Evolutionary conservation across 2,113 vertebrate genomes (phyloP), one percentile per base, ranked within the genome.

Genomic region (Nannobrachium achirus): DNA sequence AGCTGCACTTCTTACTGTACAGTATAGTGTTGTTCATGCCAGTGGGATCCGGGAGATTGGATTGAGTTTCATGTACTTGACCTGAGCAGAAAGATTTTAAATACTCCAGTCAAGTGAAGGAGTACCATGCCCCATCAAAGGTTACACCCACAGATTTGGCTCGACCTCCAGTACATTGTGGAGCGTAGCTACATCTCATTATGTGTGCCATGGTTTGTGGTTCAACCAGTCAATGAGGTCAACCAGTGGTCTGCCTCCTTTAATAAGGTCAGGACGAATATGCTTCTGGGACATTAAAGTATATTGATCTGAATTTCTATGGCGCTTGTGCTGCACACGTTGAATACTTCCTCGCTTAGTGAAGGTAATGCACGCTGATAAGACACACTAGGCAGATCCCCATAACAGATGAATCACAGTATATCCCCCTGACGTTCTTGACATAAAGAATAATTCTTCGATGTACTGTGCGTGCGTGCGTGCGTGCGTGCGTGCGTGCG

Each of bases 81-180:
- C 89, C 86, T 89, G 88, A 88, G 84, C 80, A 82, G 72, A 56
- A 82, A 86, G 82, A 79, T 76, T 86, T 85, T 85, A 76, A 80
- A 81, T 71, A 78, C 80, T 88, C 25, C 84, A 78, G 82, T 85
- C 73, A 69, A 75, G 61, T 66, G 84, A 64, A 60, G 83, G 80
- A 89, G 81, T 79, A 73, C 76, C 86, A 86, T 84, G 58, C 82
- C 81, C 79, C 70, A 63, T 50, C 71, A 91, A 89, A 91, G 86
- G 86, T 89, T 82, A 89, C 85, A 80, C 82, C 82, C 65, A 87
- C 82, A 80, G 75, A 81, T 81, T 85, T 78, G n/a, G n/a, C n/a
- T n/a, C n/a, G n/a, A n/a, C n/a, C 75, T 79, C 81, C n/a, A 78
- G n/a, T 75, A 58, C 80, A 50, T 42, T 53, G 66, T n/a, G n/a